Conservation (phyloP, 1,140 invertebrate genomes). For the Hormaphis cornu region DNA sequence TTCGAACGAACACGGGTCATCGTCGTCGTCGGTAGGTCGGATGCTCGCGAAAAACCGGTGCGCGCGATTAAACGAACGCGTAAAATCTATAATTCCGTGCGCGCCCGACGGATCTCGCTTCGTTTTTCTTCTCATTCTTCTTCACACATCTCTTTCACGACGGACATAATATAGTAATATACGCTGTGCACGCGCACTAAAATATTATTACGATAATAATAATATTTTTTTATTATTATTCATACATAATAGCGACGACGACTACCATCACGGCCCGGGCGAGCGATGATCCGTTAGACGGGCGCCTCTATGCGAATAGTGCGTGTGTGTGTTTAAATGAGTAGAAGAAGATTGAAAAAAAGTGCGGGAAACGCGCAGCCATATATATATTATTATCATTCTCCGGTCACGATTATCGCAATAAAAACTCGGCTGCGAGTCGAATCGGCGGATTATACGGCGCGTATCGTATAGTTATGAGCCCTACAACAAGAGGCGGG, state of each 20-base stretch:
- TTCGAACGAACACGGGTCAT: too few relatives aligned
- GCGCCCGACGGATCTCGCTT: too few relatives aligned
- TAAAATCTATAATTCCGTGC: too few relatives aligned
- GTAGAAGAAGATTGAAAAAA: not conserved
- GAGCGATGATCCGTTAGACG: constrained; percentile 14
- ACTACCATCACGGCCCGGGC: not conserved
- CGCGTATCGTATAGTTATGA: not conserved
- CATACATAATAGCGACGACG: not conserved
- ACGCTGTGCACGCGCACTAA: not conserved
- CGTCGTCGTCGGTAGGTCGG: too few relatives aligned
- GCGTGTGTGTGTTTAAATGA: constrained; percentile 14
- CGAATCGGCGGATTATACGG: constrained; percentile 14
- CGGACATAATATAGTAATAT: too few relatives aligned
- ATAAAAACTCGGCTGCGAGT: constrained; percentile 23
- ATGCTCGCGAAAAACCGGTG: too few relatives aligned
- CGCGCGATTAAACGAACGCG: too few relatives aligned
- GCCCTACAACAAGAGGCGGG: too few relatives aligned
- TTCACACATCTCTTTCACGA: too few relatives aligned
- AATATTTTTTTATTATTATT: too few relatives aligned
- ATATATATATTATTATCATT: constrained; percentile 26
- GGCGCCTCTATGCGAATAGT: too few relatives aligned
- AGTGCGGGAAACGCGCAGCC: not conserved
- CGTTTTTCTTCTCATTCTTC: too few relatives aligned
- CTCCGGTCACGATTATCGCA: constrained; percentile 24
- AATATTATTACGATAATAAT: not conserved